Percentiles rank a stretch among this genome's conserved stretches.
Evolutionary conservation across 2,797 vertebrate species (phyloP).

Genomic region (Mastacembelus armatus): DNA sequence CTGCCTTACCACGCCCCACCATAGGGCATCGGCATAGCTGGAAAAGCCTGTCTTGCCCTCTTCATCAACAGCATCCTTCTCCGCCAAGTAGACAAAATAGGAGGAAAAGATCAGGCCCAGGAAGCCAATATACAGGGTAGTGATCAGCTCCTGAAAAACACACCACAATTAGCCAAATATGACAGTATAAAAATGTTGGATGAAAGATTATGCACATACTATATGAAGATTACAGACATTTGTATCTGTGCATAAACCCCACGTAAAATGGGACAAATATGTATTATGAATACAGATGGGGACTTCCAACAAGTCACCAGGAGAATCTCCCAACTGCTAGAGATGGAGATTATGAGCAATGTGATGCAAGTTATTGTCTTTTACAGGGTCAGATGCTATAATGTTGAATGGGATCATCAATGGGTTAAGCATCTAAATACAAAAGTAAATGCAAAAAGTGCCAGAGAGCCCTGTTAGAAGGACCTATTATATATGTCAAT

Average conservation of each 20-base stretch:
- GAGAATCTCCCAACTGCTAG: too few relatives aligned
- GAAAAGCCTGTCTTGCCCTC: conserved; percentile 91
- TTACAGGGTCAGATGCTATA: too few relatives aligned
- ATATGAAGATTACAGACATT: background rate
- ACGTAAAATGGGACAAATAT: too few relatives aligned
- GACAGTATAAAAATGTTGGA: background rate
- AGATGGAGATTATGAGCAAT: too few relatives aligned
- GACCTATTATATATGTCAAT: too few relatives aligned
- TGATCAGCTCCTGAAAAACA: conserved; percentile 89
- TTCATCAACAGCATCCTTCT: conserved; percentile 92
- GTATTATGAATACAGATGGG: too few relatives aligned
- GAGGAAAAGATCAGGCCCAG: conserved; percentile 94
- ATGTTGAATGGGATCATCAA: too few relatives aligned
- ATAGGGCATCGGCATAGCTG: conserved; percentile 92
- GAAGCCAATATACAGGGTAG: conserved; percentile 92
- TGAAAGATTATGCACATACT: background rate
- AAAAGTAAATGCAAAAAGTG: too few relatives aligned
- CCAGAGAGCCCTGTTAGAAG: too few relatives aligned
- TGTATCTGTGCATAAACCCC: background rate
- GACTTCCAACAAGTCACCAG: too few relatives aligned
- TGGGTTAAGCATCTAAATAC: too few relatives aligned
- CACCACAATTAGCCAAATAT: conserved; percentile 2
- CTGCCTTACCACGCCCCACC: conserved; percentile 93
- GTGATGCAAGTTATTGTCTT: too few relatives aligned
- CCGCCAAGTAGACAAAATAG: conserved; percentile 93